Base-by-base conservation (phyloP, 2,888 invertebrate genomes). In the Lepeophtheirus nordmannii region DNA sequence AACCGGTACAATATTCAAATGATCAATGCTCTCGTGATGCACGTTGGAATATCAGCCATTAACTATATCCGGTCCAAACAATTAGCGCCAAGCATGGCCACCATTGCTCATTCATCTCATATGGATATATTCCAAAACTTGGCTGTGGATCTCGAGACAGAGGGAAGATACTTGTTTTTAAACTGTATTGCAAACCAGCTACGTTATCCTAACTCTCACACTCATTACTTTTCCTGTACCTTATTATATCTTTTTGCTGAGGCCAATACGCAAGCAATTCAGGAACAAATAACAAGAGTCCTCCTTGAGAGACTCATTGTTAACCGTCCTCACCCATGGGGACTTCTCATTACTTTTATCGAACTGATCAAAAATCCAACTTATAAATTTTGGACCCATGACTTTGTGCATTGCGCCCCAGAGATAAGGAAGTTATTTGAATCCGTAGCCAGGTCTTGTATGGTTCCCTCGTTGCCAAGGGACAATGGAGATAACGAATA, bases 51-150 rank as follows among this genome's bases (percentile, higher is more conserved):
- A 17, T 92, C 94, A 76, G 97, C 97, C 7, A 97, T 98, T 72
- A 82, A 85, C 3, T 83, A 86, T 74, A 92, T 98, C 69, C 83
- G 94, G 68, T 84, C 83, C 72, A 94, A 94, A 76, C 87, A 89
- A 60, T 86, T 87, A 72, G 86, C 89, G 1, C 94, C 96, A 0
- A 94, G 87, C 74, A 93, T 94, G 85, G 85, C 90, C 58, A 96
- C 94, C n/a, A 96, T 99, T 70, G 90, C 93, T 1, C 96, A 97
- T 75, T 93, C 94, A 40, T 88, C 97, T 0, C 97, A 94, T 76
- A 98, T 98, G 96, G 98, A 98, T 76, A 97, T 99, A 71, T 98
- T 98, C 82, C 97, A 98, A 79, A 97, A 96, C 79, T 82, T 98
- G 71, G 94, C 94, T 0, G 96, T 97, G 0, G 94, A 96, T 77